A percentile compares a stretch with the other conserved stretches of the same genome.
phyloP scores from a whole-genome alignment of 2,888 invertebrate genomes.

The Volucella zonaria region DNA sequence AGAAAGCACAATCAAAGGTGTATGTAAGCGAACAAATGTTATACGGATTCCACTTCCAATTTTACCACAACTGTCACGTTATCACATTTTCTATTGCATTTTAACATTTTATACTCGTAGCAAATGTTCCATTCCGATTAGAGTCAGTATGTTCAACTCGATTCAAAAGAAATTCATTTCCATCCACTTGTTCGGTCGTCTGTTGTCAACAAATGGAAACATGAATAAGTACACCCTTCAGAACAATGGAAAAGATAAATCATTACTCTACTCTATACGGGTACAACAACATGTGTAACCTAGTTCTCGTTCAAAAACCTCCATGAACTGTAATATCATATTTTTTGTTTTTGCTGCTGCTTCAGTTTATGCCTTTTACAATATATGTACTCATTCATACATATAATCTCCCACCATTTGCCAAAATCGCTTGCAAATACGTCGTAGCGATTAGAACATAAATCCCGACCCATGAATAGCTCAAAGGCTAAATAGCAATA shows the following conservation, averaged over 20 bases:
- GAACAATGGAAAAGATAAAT: slow-evolving; percentile 36
- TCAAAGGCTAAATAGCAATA: slow-evolving; percentile 20
- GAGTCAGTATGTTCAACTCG: not conserved
- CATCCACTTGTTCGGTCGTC: slow-evolving; percentile 14
- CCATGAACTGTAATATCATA: slow-evolving; percentile 47
- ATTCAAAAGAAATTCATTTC: slow-evolving; percentile 10
- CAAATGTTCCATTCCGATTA: not conserved
- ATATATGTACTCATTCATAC: not conserved
- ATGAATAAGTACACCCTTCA: slow-evolving; percentile 14
- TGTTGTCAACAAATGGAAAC: slow-evolving; percentile 17
- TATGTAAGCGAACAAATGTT: too few species aligned
- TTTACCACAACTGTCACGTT: not conserved
- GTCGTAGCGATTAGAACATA: slow-evolving; percentile 26
- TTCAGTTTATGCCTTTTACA: slow-evolving; percentile 32
- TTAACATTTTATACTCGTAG: not conserved
- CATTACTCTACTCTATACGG: slow-evolving; percentile 11
- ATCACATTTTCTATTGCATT: not conserved
- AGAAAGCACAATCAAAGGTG: too few species aligned
- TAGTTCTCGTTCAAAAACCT: slow-evolving; percentile 54
- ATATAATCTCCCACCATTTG: slow-evolving; percentile 40
- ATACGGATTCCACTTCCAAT: too few species aligned
- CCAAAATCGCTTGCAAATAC: slow-evolving; percentile 44
- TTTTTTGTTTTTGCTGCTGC: slow-evolving; percentile 13
- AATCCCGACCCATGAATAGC: slow-evolving; percentile 27
- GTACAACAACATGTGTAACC: slow-evolving; percentile 50